phyloP scores from a whole-genome alignment of 2,888 invertebrate genomes.

The Cybosia mesomella region DNA sequence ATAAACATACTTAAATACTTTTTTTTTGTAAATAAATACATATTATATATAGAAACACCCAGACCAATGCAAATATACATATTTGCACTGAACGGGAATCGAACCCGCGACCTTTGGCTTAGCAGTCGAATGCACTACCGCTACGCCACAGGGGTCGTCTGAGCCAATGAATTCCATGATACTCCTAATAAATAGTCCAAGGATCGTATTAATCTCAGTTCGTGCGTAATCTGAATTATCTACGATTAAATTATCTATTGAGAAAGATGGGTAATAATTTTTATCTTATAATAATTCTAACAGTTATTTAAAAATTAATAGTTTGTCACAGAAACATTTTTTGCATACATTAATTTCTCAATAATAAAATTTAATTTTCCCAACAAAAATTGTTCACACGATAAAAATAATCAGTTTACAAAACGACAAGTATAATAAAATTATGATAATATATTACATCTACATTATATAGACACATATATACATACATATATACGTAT shows the following conservation, averaged over 20 bases:
- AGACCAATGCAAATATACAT: too few species aligned
- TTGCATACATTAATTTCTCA: conserved; percentile 11
- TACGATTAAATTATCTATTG: neutral
- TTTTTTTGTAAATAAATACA: too few species aligned
- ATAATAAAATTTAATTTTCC: conserved; percentile 1
- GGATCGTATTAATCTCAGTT: neutral
- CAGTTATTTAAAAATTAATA: conserved; percentile 3
- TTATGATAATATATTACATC: neutral
- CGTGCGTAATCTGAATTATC: neutral
- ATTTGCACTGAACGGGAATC: too few species aligned
- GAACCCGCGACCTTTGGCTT: too few species aligned
- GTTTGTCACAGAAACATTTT: conserved; percentile 7
- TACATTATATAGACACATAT: too few species aligned
- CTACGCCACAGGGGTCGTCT: too few species aligned
- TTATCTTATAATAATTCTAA: conserved; percentile 13
- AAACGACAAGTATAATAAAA: conserved; percentile 14
- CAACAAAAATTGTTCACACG: conserved; percentile 11
- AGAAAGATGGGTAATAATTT: neutral
- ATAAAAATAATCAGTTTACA: conserved; percentile 11
- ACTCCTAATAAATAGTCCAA: neutral
- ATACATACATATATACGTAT: too few species aligned
- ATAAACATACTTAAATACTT: too few species aligned
- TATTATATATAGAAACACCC: too few species aligned
- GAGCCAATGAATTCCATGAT: too few species aligned
- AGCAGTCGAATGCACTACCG: too few species aligned